Base-by-base conservation (phyloP, 2,888 invertebrate species). In the Ganaspis brasiliensis region DNA sequence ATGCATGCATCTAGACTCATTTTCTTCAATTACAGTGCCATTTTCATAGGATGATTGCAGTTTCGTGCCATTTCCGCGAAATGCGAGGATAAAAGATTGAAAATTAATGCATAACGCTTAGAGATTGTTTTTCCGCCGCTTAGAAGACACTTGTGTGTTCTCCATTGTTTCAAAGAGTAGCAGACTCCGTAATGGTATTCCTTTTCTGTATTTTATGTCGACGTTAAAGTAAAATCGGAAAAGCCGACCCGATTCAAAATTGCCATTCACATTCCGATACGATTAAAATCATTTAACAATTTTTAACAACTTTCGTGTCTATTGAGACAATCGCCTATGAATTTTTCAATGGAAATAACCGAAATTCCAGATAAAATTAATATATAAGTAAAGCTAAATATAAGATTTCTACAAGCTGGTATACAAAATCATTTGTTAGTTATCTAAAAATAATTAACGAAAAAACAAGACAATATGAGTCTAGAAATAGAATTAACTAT, bases 71-170 rank as follows among this genome's bases (percentile, higher is more conserved):
- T 45, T 67, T 67, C 10, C 24, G 21, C n/a, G 24, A 24, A 24
- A 45, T 21, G 40, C 9, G n/a, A 40, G 35, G 16, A 45, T 45
- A 45, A 45, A 40, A 40, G 40, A 24, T 40, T 67, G 45, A 37
- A 67, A 67, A 67, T 67, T 40, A 67, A 67, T 67, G 45, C 40
- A 37, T 45, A 24, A 37, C 63, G 14, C 24, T 45, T 45, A 67
- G 8, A n/a, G 63, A 63, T 10, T 63, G 9, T 63, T 45, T 40
- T 24, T 37, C 40, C 63, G 40, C 8, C 40, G 63, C 21, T 63
- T 63, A 45, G 40, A 45, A 67, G 40, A 63, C 12, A 63, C 21
- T 63, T 24, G 6, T 14, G 19, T 5, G 12, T 26, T 9, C 24
- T 24, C 45, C n/a, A 45, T 67, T 67, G 63, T 67, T 67, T 67